Conservation (phyloP, 2,113 vertebrate genomes). For the Sinocyclocheilus anophthalmus region DNA sequence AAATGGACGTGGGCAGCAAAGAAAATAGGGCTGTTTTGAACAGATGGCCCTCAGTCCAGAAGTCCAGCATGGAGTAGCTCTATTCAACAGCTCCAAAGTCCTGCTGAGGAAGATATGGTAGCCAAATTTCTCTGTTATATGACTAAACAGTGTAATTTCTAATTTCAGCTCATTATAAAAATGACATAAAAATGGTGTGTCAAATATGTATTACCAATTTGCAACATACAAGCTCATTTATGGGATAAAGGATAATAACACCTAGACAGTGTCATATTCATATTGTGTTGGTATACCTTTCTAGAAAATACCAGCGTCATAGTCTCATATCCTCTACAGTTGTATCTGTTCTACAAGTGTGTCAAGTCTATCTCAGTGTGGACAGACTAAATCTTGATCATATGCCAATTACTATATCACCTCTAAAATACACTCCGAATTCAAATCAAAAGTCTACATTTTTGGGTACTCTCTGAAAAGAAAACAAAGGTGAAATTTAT, state of each 20-base stretch:
- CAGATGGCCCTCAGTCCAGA: slow-evolving; percentile 66
- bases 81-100: slow-evolving; percentile 21
- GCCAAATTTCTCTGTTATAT: slow-evolving; percentile 6
- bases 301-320: not conserved
- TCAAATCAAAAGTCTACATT: not conserved
- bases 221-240: slow-evolving; percentile 8
- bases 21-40: slow-evolving; percentile 58
- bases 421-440: not conserved
- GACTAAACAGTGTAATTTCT: not conserved
- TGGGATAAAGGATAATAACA: not conserved
- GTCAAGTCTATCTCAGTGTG: not conserved
- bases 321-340: not conserved
- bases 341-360: not conserved
- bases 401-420: not conserved
- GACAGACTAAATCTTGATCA: not conserved
- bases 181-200: not conserved
- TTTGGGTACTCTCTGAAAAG: slow-evolving; percentile 51
- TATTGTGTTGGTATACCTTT: not conserved
- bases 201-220: not conserved
- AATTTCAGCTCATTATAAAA: not conserved
- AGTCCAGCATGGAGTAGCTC: slow-evolving; percentile 31
- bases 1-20: slow-evolving; percentile 19
- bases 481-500: not conserved
- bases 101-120: slow-evolving; percentile 26
- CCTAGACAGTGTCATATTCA: not conserved